These are phyloP conservation scores for Tenthredo scrophulariae DNA, from an alignment of 2,888 invertebrate species.

Conservation along the genomic window DNA sequence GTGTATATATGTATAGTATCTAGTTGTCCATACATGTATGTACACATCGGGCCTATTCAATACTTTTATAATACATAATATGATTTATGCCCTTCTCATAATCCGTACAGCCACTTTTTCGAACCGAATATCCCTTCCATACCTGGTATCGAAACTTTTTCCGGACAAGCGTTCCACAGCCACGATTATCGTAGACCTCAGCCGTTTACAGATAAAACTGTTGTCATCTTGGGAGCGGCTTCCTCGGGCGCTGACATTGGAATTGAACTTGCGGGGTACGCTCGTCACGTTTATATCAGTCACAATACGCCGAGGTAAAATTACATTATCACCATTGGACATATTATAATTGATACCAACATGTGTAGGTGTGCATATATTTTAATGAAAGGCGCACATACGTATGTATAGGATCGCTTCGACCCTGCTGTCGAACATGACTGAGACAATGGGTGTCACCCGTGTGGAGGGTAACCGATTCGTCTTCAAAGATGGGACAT, in stretches of 20 bases:
- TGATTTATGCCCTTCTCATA: slow-evolving; percentile 7
- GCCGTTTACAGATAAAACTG: slow-evolving; percentile 80
- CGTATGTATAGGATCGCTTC: slow-evolving; percentile 75
- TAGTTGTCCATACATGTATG: neutral
- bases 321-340: neutral
- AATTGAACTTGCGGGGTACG: slow-evolving; percentile 81
- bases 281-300: slow-evolving; percentile 80
- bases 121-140: slow-evolving; percentile 79
- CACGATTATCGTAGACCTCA: slow-evolving; percentile 86
- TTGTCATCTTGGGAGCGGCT: slow-evolving; percentile 86
- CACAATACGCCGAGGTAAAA: slow-evolving; percentile 79
- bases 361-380: slow-evolving; percentile 1
- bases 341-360: neutral
- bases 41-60: neutral
- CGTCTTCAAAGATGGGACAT: slow-evolving; percentile 82
- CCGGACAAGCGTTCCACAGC: slow-evolving; percentile 85
- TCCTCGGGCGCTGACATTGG: slow-evolving; percentile 88
- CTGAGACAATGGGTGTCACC: slow-evolving; percentile 81
- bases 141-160: slow-evolving; percentile 78
- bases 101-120: slow-evolving; percentile 78
- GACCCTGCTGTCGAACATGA: slow-evolving; percentile 78
- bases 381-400: neutral
- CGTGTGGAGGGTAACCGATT: slow-evolving; percentile 79
- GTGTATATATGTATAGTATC: neutral
- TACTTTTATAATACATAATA: neutral